Conservation (phyloP, 2,797 vertebrate species). For the Babyrousa celebensis region DNA sequence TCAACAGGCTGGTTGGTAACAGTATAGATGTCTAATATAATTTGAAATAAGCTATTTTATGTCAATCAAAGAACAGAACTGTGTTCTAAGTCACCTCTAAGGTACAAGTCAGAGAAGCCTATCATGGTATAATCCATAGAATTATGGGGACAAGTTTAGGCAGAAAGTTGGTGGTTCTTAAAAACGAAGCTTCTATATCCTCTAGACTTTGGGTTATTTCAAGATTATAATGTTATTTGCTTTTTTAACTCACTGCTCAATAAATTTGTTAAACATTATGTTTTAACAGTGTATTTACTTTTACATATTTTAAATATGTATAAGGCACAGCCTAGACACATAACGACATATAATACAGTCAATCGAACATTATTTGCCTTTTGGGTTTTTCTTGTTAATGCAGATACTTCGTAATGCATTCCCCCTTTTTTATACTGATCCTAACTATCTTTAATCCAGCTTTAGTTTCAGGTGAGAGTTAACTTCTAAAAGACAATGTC, state of each 20-base stretch:
- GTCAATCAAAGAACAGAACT: not conserved
- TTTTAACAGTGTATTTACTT: not conserved
- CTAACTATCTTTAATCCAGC: not conserved
- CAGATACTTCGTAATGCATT: not conserved
- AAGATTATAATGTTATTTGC: not conserved
- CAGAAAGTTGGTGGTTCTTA: not conserved
- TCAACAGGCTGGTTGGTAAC: not conserved
- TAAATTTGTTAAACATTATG: not conserved
- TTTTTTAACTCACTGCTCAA: not conserved
- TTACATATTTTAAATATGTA: not conserved
- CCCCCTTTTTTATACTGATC: not conserved
- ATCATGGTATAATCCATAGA: not conserved
- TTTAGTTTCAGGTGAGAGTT: not conserved
- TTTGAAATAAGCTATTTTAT: not conserved
- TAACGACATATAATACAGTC: not conserved
- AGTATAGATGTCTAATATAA: not conserved
- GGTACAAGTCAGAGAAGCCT: too few relatives aligned
- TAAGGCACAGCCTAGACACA: not conserved
- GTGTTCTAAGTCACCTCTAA: not conserved
- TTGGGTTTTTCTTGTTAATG: not conserved
- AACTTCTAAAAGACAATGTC: not conserved
- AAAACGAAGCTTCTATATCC: not conserved
- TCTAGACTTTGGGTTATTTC: not conserved
- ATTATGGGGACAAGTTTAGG: not conserved
- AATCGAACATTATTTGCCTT: not conserved